Evolutionary conservation across 2,888 invertebrate genomes (phyloP).

Genomic region (Steinernema carpocapsae): DNA sequence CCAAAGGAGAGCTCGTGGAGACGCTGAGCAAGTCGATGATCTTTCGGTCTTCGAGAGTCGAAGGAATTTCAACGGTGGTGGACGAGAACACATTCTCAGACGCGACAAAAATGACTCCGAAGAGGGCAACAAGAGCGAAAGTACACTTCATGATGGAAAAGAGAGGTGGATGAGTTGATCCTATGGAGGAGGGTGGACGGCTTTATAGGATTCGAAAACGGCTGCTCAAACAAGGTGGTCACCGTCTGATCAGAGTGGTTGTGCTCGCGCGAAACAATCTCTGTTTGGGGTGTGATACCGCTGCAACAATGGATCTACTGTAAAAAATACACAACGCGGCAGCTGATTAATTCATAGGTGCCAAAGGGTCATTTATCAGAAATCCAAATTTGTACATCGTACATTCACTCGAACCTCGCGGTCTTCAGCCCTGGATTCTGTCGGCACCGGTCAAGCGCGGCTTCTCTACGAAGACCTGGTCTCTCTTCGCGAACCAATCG

Average conservation of each 20-base stretch:
- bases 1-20: conserved; percentile 9
- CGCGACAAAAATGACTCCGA: background rate
- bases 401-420: background rate
- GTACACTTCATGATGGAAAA: background rate
- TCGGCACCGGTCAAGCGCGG: background rate
- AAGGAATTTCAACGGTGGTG: background rate
- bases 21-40: background rate
- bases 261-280: background rate
- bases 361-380: background rate
- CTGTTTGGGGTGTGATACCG: background rate
- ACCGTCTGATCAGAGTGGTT: background rate
- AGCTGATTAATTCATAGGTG: background rate
- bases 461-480: background rate
- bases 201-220: background rate
- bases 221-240: conserved; percentile 19
- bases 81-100: background rate
- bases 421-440: background rate
- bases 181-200: background rate
- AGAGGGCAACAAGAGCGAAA: background rate
- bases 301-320: background rate
- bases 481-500: conserved; percentile 35
- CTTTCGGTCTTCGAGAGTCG: background rate
- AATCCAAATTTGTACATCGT: background rate
- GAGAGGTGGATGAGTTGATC: background rate
- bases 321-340: background rate